Percentiles rank a stretch among this genome's conserved stretches.
Conservation (phyloP, 2,888 invertebrate genomes). For the Andrena hattorfiana region DNA sequence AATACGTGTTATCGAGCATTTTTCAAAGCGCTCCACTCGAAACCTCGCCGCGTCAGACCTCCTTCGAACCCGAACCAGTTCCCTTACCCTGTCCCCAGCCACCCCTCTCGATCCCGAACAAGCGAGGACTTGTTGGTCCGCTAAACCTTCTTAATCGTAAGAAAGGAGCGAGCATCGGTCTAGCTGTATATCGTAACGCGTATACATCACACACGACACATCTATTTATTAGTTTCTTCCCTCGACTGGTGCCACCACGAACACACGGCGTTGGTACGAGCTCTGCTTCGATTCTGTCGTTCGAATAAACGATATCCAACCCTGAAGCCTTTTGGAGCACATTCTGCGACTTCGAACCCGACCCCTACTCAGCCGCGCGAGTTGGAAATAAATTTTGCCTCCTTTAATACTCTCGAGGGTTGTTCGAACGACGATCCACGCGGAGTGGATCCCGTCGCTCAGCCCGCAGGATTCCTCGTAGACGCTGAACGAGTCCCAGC, state of each 20-base stretch:
- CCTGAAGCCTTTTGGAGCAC: conserved; percentile 3
- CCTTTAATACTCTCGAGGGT: neutral
- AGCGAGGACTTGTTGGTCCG: conserved; percentile 20
- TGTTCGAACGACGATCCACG: neutral
- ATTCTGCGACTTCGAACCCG: conserved; percentile 7
- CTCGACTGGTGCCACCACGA: conserved; percentile 26
- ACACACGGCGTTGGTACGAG: conserved; percentile 65
- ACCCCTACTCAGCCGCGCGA: neutral
- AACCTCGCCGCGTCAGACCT: neutral
- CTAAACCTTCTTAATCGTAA: conserved; percentile 40
- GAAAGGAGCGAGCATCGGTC: conserved; percentile 59
- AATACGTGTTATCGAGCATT: conserved; percentile 18
- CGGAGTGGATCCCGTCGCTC: neutral
- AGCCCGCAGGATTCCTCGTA: neutral
- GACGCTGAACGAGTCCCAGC: neutral
- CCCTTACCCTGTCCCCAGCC: conserved; percentile 13
- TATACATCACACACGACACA: conserved; percentile 11
- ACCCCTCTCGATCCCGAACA: neutral
- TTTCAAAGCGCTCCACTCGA: conserved; percentile 17
- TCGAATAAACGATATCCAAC: conserved; percentile 12
- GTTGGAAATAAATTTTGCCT: conserved; percentile 2
- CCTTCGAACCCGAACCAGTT: conserved; percentile 6
- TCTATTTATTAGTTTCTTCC: conserved; percentile 52
- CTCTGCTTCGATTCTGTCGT: conserved; percentile 56
- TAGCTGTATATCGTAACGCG: conserved; percentile 46